Conservation (phyloP, 2,888 invertebrate genomes). For the Drosophila tanythrix region DNA sequence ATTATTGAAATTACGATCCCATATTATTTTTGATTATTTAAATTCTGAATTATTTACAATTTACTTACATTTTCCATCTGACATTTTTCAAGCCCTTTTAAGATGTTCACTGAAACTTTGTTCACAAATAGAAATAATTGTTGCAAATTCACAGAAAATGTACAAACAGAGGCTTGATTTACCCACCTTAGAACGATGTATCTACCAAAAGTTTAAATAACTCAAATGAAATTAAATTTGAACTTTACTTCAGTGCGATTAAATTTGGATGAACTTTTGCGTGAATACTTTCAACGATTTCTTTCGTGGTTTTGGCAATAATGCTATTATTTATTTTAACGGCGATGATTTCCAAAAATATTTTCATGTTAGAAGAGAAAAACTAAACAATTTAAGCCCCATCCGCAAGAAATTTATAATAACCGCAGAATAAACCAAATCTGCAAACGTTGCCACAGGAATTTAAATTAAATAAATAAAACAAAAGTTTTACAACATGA, state of each 20-base stretch:
- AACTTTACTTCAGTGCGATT: slow-evolving; percentile 6
- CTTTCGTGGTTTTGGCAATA: neutral
- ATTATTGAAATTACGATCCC: neutral
- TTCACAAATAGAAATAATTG: neutral
- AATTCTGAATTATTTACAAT: neutral
- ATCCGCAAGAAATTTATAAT: slow-evolving; percentile 38
- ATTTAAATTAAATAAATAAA: slow-evolving; percentile 63
- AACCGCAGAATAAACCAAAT: slow-evolving; percentile 33
- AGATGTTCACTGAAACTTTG: neutral
- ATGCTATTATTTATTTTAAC: slow-evolving; percentile 9
- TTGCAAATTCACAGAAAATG: neutral
- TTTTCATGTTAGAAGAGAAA: slow-evolving; percentile 21
- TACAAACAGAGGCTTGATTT: neutral
- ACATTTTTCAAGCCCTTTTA: too few species aligned
- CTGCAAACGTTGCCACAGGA: slow-evolving; percentile 47
- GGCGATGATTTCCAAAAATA: neutral
- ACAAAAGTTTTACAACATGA: slow-evolving; percentile 5
- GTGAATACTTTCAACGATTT: neutral
- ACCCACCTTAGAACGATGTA: neutral
- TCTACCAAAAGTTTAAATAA: neutral
- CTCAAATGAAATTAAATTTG: neutral
- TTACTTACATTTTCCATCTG: neutral
- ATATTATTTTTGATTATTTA: neutral
- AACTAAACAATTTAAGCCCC: slow-evolving; percentile 47
- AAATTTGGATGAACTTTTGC: neutral